These are phyloP conservation scores for Okamejei kenojei DNA, from an alignment of 2,797 vertebrate species.

Conservation along the genomic window DNA sequence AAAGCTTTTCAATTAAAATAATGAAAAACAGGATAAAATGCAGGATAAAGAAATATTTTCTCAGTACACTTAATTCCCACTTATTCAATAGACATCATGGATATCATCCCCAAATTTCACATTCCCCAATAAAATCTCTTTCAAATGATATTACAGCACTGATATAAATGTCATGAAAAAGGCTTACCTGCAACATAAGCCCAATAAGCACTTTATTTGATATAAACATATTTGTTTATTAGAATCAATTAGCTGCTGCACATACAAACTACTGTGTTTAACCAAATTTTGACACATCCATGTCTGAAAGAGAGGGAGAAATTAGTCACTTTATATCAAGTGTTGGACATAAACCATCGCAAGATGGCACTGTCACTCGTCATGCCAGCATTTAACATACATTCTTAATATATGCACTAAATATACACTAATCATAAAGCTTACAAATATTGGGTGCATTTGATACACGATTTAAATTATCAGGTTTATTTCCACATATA, in stretches of 20 bases:
- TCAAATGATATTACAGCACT: neutral
- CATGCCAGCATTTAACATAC: too few relatives aligned
- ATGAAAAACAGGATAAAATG: neutral
- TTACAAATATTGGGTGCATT: too few relatives aligned
- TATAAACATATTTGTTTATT: slow-evolving; percentile 84
- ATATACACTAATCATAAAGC: too few relatives aligned
- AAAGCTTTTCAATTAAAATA: neutral
- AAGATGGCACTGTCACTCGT: too few relatives aligned
- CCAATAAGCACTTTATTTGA: slow-evolving; percentile 90
- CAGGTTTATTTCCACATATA: too few relatives aligned
- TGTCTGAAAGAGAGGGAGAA: slow-evolving; percentile 64
- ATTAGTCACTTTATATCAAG: neutral
- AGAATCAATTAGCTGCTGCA: slow-evolving; percentile 77
- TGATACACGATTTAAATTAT: too few relatives aligned
- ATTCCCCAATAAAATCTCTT: neutral
- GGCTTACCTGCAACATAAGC: slow-evolving; percentile 71
- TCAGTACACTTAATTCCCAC: too few relatives aligned
- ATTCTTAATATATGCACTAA: too few relatives aligned
- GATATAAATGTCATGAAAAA: neutral
- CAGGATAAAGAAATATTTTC: neutral
- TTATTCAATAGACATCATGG: neutral
- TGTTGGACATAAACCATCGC: too few relatives aligned
- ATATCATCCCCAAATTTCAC: neutral
- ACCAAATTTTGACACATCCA: slow-evolving; percentile 94
- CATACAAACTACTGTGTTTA: slow-evolving; percentile 79